Evolutionary conservation across 2,888 invertebrate genomes (phyloP).

Genomic region (Pristionchus maxplancki): DNA sequence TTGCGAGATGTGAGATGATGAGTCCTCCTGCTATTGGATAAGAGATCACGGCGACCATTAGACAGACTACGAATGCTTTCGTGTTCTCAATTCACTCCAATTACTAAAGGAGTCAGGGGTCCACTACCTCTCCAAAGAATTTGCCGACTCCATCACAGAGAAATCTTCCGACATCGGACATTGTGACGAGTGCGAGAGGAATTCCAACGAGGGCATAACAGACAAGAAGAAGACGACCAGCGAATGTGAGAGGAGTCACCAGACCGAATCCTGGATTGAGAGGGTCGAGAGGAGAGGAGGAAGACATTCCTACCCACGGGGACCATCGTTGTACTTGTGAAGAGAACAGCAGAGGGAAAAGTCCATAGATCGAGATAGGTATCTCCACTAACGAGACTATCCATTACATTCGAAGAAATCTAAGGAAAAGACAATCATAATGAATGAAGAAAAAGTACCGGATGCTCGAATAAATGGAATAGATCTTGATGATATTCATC

Average conservation of each 20-base stretch:
- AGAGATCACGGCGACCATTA: conserved; percentile 58
- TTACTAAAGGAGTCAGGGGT: background rate
- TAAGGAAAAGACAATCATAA: conserved; percentile 31
- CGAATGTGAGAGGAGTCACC: conserved; percentile 69
- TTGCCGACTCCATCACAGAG: conserved; percentile 65
- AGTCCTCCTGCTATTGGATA: conserved; percentile 69
- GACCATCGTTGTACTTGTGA: conserved; percentile 72
- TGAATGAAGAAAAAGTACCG: no score
- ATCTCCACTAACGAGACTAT: conserved; percentile 63
- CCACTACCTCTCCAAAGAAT: conserved; percentile 60
- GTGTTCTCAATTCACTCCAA: conserved; percentile 56
- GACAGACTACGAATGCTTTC: conserved; percentile 59
- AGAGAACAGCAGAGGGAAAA: conserved; percentile 67
- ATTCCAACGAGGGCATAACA: conserved; percentile 72
- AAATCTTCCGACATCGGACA: conserved; percentile 73
- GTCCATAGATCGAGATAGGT: conserved; percentile 66
- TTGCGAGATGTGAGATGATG: conserved; percentile 48
- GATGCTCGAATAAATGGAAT: conserved; percentile 63
- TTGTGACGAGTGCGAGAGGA: conserved; percentile 72
- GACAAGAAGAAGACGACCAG: conserved; percentile 69
- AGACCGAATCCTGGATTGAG: conserved; percentile 67
- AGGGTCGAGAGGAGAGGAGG: background rate
- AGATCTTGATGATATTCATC: conserved; percentile 62
- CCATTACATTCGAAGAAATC: conserved; percentile 70
- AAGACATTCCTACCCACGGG: conserved; percentile 65